phyloP scores from a whole-genome alignment of 2,888 invertebrate genomes.

The Salticus scenicus region DNA sequence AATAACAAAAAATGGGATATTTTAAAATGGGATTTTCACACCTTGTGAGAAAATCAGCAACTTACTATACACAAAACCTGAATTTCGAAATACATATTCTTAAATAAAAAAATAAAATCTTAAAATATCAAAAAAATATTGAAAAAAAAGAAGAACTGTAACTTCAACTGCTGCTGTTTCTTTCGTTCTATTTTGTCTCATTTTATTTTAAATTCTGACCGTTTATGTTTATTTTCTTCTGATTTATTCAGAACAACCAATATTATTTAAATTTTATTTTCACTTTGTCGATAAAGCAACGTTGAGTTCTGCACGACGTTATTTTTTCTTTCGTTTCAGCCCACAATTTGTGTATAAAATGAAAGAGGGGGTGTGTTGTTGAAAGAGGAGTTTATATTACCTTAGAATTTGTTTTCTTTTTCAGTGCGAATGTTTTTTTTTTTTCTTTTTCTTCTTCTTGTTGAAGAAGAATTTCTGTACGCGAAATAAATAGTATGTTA shows the following conservation, averaged over 20 bases:
- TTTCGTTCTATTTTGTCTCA: slow-evolving; percentile 46
- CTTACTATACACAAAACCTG: neutral
- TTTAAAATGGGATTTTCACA: no score
- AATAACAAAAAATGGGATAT: no score
- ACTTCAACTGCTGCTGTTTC: slow-evolving; percentile 21
- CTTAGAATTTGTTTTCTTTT: slow-evolving; percentile 36
- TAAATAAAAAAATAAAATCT: no score
- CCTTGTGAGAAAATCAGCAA: neutral
- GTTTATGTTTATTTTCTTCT: slow-evolving; percentile 66
- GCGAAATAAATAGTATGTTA: slow-evolving; percentile 15
- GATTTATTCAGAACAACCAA: slow-evolving; percentile 69
- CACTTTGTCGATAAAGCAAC: slow-evolving; percentile 34
- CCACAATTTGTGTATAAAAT: slow-evolving; percentile 33
- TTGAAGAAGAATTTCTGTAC: neutral
- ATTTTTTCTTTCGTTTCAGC: slow-evolving; percentile 28
- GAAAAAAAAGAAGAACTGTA: neutral
- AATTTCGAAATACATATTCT: neutral
- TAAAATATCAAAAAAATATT: no score
- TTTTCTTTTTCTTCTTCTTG: neutral
- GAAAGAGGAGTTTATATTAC: slow-evolving; percentile 54
- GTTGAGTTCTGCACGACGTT: neutral
- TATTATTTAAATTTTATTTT: slow-evolving; percentile 70
- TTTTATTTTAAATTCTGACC: slow-evolving; percentile 61
- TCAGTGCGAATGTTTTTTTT: slow-evolving; percentile 5
- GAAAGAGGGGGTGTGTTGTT: slow-evolving; percentile 5